A percentile compares a stretch with the other conserved stretches of the same genome.
phyloP scores from a whole-genome alignment of 2,797 vertebrate species.

The Semaprochilodus insignis region DNA sequence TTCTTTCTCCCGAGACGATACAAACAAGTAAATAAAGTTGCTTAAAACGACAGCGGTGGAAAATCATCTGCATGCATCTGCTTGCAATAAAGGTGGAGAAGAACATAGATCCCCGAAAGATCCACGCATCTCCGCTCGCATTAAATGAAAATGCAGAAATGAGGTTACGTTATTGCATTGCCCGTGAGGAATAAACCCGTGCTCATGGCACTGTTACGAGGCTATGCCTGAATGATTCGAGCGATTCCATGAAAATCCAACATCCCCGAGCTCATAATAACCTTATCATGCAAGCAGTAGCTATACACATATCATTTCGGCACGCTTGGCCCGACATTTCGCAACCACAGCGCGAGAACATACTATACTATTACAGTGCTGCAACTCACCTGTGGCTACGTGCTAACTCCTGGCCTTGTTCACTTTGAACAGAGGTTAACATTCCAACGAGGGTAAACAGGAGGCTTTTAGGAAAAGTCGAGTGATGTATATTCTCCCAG shows the following conservation, averaged over 20 bases:
- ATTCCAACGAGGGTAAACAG: background rate
- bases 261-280: constrained; percentile 29
- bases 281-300: constrained; percentile 19
- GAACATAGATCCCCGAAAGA: constrained; percentile 16
- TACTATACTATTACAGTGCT: background rate
- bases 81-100: constrained; percentile 7
- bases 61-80: constrained; percentile 26
- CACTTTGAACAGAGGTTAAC: background rate
- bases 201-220: background rate
- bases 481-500: background rate
- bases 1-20: background rate
- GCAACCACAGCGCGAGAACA: background rate
- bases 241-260: background rate
- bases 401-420: background rate
- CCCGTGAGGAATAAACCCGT: constrained; percentile 3
- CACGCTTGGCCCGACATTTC: background rate
- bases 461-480: background rate
- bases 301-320: constrained; percentile 24
- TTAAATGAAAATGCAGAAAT: constrained; percentile 31
- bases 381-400: background rate
- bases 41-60: constrained; percentile 35
- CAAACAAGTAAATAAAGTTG: constrained; percentile 16
- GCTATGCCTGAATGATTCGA: background rate
- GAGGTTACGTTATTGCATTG: constrained; percentile 10
- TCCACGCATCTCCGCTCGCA: background rate